Evolutionary conservation across 1,140 invertebrate species (phyloP), one percentile per base, ranked within the genome.

Genomic region (Orius insidiosus): DNA sequence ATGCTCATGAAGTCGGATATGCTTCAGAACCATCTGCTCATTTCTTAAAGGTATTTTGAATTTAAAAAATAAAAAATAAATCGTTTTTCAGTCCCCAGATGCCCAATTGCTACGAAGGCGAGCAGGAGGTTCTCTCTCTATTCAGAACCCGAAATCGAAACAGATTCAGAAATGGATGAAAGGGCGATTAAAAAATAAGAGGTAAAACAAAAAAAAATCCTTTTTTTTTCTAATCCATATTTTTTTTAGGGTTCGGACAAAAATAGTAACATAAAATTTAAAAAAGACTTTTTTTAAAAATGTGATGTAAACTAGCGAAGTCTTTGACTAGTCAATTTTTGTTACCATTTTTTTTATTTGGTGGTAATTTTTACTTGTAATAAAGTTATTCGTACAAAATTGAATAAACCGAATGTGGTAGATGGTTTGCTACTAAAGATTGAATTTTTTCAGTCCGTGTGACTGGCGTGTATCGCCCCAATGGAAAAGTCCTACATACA

Each of bases 1-100:
- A 82, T 52, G 74, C 71, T 36, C 73, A 84, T 55, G 78, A 78
- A 60, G 77, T 78, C 55, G 85, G 84, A 13, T 89, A 89, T 60
- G 82, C 76, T 7, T 86, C 83, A 1, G 85, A 89, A 65, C 85
- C 84, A 38, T 76, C 74, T 37, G 65, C 65, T 48, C 67, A 67
- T 45, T 65, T 72, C 59, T 60, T 67, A 45, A 65, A 70, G 53
- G 69, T 70, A 57, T n/a, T 36, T 36, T 36, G 9, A n/a, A 3
- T 36, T 15, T 36, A 5, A 3, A 10, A 15, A 36, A 11, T n/a
- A 15, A 36, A 36, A n/a, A n/a, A 4, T n/a, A n/a, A 5, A 36
- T 36, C 14, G n/a, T 36, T 36, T 36, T 36, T 10, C 35, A 36
- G 35, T 11, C 35, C 3, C 35, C 35, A 9, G 14, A 15, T 15